Conservation (phyloP, 2,888 invertebrate species). For the Plebejus argus region DNA sequence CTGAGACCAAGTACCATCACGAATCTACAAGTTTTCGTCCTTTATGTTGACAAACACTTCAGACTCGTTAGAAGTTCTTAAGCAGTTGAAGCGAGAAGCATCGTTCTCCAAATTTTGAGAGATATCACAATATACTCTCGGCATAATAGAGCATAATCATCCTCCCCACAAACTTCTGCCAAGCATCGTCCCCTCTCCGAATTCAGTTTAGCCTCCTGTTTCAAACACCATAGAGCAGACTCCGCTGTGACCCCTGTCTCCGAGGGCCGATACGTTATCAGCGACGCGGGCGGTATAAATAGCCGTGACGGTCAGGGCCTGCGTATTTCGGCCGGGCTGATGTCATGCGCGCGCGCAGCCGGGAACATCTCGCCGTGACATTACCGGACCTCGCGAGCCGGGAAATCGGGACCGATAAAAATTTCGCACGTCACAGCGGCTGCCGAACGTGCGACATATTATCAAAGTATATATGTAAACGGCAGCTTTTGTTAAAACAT, state of each 20-base stretch:
- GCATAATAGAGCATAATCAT: neutral
- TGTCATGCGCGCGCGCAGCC: slow-evolving; percentile 39
- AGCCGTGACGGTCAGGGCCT: slow-evolving; percentile 58
- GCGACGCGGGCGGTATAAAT: slow-evolving; percentile 55
- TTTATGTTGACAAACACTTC: neutral
- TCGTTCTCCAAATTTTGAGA: neutral
- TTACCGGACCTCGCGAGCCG: too few species aligned
- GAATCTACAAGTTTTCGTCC: too few species aligned
- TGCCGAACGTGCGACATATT: neutral
- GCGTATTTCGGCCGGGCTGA: slow-evolving; percentile 38
- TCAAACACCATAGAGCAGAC: neutral
- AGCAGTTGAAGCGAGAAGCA: neutral
- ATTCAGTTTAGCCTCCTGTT: neutral
- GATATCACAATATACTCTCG: too few species aligned
- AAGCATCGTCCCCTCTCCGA: neutral
- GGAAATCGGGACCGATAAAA: neutral
- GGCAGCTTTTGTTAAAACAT: neutral
- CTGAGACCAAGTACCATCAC: neutral
- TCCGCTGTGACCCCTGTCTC: slow-evolving; percentile 10
- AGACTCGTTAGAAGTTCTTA: too few species aligned
- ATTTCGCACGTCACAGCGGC: neutral
- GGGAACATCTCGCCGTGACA: slow-evolving; percentile 19
- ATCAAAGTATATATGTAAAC: neutral
- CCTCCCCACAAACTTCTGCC: neutral
- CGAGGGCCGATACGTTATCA: slow-evolving; percentile 36